phyloP scores from a whole-genome alignment of 2,888 invertebrate species.

The Spilarctia lutea region DNA sequence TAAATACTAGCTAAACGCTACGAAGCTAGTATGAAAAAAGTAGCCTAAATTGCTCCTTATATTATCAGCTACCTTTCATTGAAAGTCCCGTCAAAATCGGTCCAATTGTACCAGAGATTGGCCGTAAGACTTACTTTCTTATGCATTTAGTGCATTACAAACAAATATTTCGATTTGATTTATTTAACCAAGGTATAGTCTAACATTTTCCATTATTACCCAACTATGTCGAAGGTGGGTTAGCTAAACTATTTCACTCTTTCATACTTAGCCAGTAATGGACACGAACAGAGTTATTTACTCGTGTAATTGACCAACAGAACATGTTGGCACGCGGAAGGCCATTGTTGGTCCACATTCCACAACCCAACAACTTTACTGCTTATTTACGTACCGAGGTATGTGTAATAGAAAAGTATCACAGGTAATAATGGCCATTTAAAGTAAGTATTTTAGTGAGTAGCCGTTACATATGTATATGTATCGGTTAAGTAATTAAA shows the following conservation, averaged over 20 bases:
- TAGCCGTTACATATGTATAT: background rate
- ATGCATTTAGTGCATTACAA: too few species aligned
- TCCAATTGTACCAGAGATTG: too few species aligned
- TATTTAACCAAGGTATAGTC: background rate
- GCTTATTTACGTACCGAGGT: background rate
- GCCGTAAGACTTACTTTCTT: too few species aligned
- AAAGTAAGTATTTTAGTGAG: background rate
- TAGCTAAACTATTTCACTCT: background rate
- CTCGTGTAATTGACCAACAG: background rate
- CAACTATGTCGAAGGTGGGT: background rate
- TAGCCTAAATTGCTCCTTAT: too few species aligned
- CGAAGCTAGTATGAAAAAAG: too few species aligned
- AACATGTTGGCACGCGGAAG: slow-evolving; percentile 39
- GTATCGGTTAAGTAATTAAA: too few species aligned
- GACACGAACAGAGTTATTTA: slow-evolving; percentile 5
- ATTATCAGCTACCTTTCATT: too few species aligned
- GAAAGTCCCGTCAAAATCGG: too few species aligned
- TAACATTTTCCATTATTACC: background rate
- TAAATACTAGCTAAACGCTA: too few species aligned
- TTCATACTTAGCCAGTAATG: background rate
- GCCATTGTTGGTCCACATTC: slow-evolving; percentile 45
- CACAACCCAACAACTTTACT: slow-evolving; percentile 18
- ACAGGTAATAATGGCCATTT: background rate
- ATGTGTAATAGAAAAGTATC: background rate
- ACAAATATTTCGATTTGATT: background rate